Evolutionary conservation across 2,888 invertebrate genomes (phyloP), one percentile per base, ranked within the genome.

Genomic region (Apantesis nais): DNA sequence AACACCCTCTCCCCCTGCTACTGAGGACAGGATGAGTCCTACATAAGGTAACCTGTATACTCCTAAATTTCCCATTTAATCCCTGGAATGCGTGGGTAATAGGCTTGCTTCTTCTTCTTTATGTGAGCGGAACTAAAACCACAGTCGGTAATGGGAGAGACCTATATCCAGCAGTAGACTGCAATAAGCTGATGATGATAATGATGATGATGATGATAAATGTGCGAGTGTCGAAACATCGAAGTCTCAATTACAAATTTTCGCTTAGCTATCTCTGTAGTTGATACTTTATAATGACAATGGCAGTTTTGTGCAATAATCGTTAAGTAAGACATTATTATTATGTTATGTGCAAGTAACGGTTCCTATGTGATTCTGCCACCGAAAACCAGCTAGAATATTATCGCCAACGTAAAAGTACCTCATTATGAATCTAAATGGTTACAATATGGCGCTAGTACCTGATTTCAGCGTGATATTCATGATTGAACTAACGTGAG

Each of bases 351-450:
- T 73, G 65, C 68, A 71, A 75, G 74, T 72, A 73, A 72, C 72
- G 70, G 68, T 74, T 64, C 61, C 66, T 70, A 61, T 67, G 58
- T 61, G 66, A 74, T 71, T 73, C 67, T 74, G 41, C 68, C 63
- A 71, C 70, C 71, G 39, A 79, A 74, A 78, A 73, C 73, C 70
- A 25, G 65, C 76, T 71, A 25, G 65, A 73, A 74, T 78, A 75
- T 79, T 72, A 74, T 70, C 69, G 70, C 66, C 76, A 73, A 74
- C 58, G 65, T 76, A 73, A 81, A 58, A 81, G 71, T 74, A 76
- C 76, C 77, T 74, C 73, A 70, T 70, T 73, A 41, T 63, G 66
- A 63, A 62, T 55, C 72, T 78, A 74, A 81, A 72, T 34, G 75
- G 62, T 76, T 73, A 76, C 72, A 74, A 72, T 72, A 55, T 67